A percentile compares a stretch with the other conserved stretches of the same genome.
These are phyloP conservation scores for Syngnathus floridae DNA, from an alignment of 2,113 vertebrate species.

Conservation along the genomic window DNA sequence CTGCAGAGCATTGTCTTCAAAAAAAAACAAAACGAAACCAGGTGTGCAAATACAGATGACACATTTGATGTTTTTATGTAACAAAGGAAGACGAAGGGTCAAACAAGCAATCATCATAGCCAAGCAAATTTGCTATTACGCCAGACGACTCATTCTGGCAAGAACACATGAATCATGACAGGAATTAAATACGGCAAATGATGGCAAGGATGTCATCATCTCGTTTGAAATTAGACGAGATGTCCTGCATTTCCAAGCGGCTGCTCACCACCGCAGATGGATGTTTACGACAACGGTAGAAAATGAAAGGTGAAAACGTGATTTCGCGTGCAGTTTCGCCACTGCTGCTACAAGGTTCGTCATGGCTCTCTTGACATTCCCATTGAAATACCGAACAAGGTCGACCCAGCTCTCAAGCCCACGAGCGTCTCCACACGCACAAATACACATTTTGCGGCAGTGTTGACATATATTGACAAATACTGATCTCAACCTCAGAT, in stretches of 20 bases:
- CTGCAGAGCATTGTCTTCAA: too few relatives aligned
- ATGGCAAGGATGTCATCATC: slow-evolving; percentile 2
- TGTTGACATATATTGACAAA: neutral
- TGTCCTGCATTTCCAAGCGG: slow-evolving; percentile 5
- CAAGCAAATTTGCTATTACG: neutral
- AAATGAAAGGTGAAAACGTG: slow-evolving; percentile 16
- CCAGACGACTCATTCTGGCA: neutral
- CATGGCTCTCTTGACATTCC: neutral
- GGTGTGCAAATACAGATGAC: neutral
- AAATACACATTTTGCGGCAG: neutral
- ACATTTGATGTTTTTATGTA: neutral
- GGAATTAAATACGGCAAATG: neutral
- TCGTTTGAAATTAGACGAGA: slow-evolving; percentile 18
- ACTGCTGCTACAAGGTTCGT: neutral
- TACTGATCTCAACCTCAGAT: neutral
- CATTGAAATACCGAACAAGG: slow-evolving; percentile 9
- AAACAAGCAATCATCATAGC: neutral
- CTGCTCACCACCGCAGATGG: slow-evolving; percentile 22
- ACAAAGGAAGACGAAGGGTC: neutral
- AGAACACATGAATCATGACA: neutral
- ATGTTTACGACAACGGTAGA: slow-evolving; percentile 17
- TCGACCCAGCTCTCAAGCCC: neutral
- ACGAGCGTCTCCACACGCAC: slow-evolving; percentile 1
- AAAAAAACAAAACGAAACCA: neutral
- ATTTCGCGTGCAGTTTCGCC: neutral